phyloP scores from a whole-genome alignment of 2,888 invertebrate species.

The Caenorhabditis japonica region DNA sequence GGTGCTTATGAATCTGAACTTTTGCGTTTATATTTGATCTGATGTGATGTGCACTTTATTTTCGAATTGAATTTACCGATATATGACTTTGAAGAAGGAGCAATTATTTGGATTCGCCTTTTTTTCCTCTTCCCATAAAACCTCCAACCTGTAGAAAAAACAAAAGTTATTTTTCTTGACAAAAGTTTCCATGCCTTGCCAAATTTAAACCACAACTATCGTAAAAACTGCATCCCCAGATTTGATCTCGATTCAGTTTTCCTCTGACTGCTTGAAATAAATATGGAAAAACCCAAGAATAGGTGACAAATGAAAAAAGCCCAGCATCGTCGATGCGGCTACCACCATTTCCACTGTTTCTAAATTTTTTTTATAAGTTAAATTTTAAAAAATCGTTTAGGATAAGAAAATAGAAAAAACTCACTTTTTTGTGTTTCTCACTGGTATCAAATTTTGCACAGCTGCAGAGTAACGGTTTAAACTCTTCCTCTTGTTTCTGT shows the following conservation, averaged over 20 bases:
- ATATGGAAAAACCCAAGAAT: conserved; percentile 78
- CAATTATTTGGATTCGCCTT: conserved; percentile 62
- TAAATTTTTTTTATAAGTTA: not conserved
- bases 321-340: conserved; percentile 77
- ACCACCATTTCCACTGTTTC: conserved; percentile 54
- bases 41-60: not conserved
- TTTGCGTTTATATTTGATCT: not conserved
- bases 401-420: too few species aligned
- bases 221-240: conserved; percentile 76
- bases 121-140: conserved; percentile 78
- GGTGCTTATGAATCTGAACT: conserved; percentile 75
- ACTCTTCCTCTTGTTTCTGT: conserved; percentile 14
- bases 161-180: not conserved
- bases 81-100: conserved; percentile 67
- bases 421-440: conserved; percentile 39
- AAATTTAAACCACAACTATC: conserved; percentile 78
- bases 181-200: conserved; percentile 72
- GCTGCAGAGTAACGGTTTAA: conserved; percentile 34
- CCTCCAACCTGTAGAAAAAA: conserved; percentile 72
- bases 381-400: too few species aligned
- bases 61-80: conserved; percentile 9
- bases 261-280: conserved; percentile 76
- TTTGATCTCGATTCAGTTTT: conserved; percentile 63
- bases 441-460: conserved; percentile 41
- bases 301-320: conserved; percentile 78